Evolutionary conservation across 2,888 invertebrate genomes (phyloP).

Genomic region (Eudasyphora cyanicolor): DNA sequence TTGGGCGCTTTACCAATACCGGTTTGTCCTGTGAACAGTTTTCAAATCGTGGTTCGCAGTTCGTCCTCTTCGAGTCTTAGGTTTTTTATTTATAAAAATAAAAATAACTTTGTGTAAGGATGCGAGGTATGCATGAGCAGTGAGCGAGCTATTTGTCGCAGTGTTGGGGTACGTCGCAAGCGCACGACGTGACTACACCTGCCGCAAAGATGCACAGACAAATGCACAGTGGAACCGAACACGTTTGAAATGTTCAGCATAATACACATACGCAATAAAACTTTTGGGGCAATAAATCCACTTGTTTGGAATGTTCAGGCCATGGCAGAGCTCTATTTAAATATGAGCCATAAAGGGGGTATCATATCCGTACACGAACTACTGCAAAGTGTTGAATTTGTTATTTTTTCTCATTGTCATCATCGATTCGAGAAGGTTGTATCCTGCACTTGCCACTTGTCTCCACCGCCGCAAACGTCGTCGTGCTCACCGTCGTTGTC

Average conservation of each 20-base stretch:
- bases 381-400: background rate
- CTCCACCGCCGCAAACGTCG: background rate
- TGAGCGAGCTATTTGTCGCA: slow-evolving; percentile 15
- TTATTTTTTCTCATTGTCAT: slow-evolving; percentile 1
- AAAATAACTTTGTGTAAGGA: slow-evolving; percentile 14
- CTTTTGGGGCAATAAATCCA: too few species aligned
- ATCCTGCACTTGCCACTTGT: background rate
- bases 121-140: slow-evolving; percentile 10
- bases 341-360: too few species aligned
- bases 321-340: too few species aligned
- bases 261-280: too few species aligned
- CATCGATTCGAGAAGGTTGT: slow-evolving; percentile 15
- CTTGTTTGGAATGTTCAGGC: too few species aligned
- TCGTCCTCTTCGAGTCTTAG: background rate
- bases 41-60: background rate
- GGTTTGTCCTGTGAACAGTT: slow-evolving; percentile 1
- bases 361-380: background rate
- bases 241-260: too few species aligned
- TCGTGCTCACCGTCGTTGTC: background rate
- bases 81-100: background rate
- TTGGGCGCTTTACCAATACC: background rate
- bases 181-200: background rate
- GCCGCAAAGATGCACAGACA: too few species aligned
- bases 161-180: background rate
- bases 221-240: too few species aligned